phyloP scores from a whole-genome alignment of 1,140 invertebrate species.

The Drosophila neocordata region DNA sequence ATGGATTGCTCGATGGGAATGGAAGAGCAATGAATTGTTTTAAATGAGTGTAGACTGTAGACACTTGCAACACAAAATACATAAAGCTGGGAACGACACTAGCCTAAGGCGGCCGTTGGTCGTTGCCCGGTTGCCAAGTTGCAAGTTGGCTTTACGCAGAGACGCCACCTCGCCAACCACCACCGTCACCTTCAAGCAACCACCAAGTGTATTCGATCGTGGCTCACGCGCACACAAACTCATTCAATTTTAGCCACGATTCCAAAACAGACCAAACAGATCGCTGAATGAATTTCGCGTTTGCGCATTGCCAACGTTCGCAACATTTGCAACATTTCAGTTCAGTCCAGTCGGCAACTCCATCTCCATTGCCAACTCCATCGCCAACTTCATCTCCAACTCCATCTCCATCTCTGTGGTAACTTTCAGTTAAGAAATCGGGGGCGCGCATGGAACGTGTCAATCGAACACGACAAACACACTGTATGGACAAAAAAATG shows the following conservation, averaged over 20 bases:
- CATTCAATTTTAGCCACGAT: conserved; percentile 77
- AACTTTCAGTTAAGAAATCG: conserved; percentile 34
- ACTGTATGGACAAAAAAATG: conserved; percentile 29
- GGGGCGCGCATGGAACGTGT: conserved; percentile 67
- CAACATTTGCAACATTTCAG: conserved; percentile 7
- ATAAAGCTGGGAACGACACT: conserved; percentile 7
- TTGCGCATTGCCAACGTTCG: conserved; percentile 44
- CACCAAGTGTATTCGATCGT: conserved; percentile 50
- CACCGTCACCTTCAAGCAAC: conserved; percentile 23
- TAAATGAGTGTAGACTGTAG: not conserved
- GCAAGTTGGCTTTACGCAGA: conserved; percentile 36
- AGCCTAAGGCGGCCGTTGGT: not conserved
- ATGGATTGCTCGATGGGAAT: not conserved
- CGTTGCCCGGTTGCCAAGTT: not conserved
- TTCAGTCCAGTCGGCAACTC: not conserved
- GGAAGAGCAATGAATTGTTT: not conserved
- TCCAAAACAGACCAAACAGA: conserved; percentile 28
- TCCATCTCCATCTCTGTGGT: conserved; percentile 28
- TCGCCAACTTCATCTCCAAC: conserved; percentile 13
- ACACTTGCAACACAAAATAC: not conserved
- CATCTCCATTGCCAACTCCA: conserved; percentile 11
- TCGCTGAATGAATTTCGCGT: conserved; percentile 64
- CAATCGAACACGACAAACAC: conserved; percentile 64
- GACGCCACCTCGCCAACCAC: conserved; percentile 4
- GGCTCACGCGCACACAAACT: conserved; percentile 76